Evolutionary conservation across 92 coral and sea anemone genomes (phyloP), one percentile per base, ranked within the genome.

Genomic region (Siderastrea radians): DNA sequence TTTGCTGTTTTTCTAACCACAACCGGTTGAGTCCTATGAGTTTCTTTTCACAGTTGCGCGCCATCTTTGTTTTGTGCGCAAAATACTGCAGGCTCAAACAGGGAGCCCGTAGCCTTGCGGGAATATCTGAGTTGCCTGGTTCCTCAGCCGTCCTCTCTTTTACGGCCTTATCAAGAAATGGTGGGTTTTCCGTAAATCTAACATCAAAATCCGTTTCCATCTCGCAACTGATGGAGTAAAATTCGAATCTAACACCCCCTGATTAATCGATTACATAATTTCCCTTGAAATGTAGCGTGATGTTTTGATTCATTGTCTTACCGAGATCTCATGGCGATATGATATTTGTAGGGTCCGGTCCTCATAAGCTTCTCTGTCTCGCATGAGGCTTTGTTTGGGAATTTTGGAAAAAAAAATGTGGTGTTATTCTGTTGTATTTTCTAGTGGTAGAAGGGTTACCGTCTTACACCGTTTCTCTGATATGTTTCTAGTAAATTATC

Each of bases 21-120:
- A 96, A 89, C 90, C 99, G 81, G 84, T 96, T 96, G 8, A 96
- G 91, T 44, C 99, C 99, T 1, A 96, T 86, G 51, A 96, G 85
- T 91, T 96, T 96, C 51, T 96, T 96, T 80, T 96, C 99, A 66
- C 94, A 96, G 80, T 94, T 94, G 49, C 99, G 92, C 94, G 99
- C 99, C 99, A 96, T 96, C 89, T 94, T 96, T 91, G 85, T 81
- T 89, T 85, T 58, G 79, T 74, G 68, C 77, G 49, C 55, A 54
- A 26, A n/a, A 47, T 49, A 79, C 75, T 69, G 92, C 94, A 81
- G 96, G 96, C 94, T 76, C 88, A 78, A 49, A 6, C 72, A 48
- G 11, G 13, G 6, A n/a, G 49, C 49, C 52, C 87, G 6, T 6
- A 49, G 93, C 71, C 68, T 70, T 69, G 53, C 81, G 95, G 87